Evolutionary conservation across 2,888 invertebrate species (phyloP).

Genomic region (Pseudoips prasinana): DNA sequence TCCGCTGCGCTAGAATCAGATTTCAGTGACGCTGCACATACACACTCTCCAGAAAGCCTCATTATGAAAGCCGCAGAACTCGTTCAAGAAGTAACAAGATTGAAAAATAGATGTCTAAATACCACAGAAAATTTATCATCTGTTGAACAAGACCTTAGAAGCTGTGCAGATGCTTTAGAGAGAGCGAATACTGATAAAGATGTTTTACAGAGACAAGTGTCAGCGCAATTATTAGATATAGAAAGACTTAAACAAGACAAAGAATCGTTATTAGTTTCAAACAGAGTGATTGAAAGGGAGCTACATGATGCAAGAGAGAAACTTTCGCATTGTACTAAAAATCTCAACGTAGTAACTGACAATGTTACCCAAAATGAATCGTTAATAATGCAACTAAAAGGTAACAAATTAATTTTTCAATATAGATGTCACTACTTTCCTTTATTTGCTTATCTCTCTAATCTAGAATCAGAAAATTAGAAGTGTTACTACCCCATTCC

Average conservation of each 20-base stretch:
- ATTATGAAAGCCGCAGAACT: conserved; percentile 90
- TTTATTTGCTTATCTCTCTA: too few relatives aligned
- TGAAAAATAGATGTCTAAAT: conserved; percentile 83
- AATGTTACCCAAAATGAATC: conserved; percentile 87
- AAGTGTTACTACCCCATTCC: too few relatives aligned
- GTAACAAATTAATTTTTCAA: conserved; percentile 52
- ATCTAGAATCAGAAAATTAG: too few relatives aligned
- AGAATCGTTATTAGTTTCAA: conserved; percentile 87
- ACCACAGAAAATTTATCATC: conserved; percentile 83
- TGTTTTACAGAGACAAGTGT: conserved; percentile 87
- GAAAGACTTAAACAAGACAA: conserved; percentile 89
- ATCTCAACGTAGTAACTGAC: conserved; percentile 84
- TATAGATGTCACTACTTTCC: too few relatives aligned
- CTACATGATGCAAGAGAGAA: conserved; percentile 86
- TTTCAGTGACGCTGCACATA: conserved; percentile 84
- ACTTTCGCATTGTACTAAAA: conserved; percentile 83
- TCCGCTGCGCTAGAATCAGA: conserved; percentile 88
- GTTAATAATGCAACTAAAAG: conserved; percentile 85
- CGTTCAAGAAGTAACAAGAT: conserved; percentile 86
- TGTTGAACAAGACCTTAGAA: conserved; percentile 85
- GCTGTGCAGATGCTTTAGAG: conserved; percentile 85
- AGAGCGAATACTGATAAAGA: conserved; percentile 87
- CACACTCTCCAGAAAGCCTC: conserved; percentile 85
- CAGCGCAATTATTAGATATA: conserved; percentile 86
- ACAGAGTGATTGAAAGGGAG: conserved; percentile 88